These are phyloP conservation scores for Schmidtea mediterranea DNA, from an alignment of 1,140 invertebrate genomes.

Conservation along the genomic window DNA sequence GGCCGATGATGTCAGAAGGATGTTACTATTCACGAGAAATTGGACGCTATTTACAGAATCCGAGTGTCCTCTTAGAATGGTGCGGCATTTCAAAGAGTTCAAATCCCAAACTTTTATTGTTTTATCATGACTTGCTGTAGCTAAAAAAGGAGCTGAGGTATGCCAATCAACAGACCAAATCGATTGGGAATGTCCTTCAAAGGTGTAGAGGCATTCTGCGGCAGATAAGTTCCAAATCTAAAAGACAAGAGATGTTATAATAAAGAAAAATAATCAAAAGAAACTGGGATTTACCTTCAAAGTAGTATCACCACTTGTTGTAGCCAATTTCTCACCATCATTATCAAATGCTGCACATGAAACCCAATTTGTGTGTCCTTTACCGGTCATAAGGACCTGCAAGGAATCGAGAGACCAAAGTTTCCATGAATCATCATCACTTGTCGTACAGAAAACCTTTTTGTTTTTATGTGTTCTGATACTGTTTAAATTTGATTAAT, in stretches of 20 bases:
- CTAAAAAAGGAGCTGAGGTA: conserved; percentile 25
- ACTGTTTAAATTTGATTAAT: too few relatives aligned
- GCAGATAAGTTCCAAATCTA: conserved; percentile 23
- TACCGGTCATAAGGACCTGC: conserved; percentile 24
- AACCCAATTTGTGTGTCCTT: conserved; percentile 28
- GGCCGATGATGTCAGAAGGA: conserved; percentile 21
- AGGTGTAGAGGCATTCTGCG: conserved; percentile 24
- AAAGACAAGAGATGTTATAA: too few relatives aligned
- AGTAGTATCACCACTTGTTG: conserved; percentile 22
- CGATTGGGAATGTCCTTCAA: conserved; percentile 22
- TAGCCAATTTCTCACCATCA: not conserved
- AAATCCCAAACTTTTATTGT: conserved; percentile 25
- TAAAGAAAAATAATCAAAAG: too few relatives aligned
- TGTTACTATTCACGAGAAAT: conserved; percentile 25
- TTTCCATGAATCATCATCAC: conserved; percentile 28
- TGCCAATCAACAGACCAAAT: conserved; percentile 14
- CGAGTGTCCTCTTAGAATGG: conserved; percentile 22
- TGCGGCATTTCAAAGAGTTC: conserved; percentile 15
- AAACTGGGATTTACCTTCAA: too few relatives aligned
- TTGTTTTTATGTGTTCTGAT: conserved; percentile 18
- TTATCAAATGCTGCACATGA: conserved; percentile 26
- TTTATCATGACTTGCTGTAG: conserved; percentile 25
- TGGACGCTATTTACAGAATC: conserved; percentile 26
- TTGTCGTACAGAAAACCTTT: conserved; percentile 22
- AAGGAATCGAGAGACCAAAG: conserved; percentile 24